phyloP scores from a whole-genome alignment of 1,140 invertebrate genomes.

The Trinorchestia longiramus region DNA sequence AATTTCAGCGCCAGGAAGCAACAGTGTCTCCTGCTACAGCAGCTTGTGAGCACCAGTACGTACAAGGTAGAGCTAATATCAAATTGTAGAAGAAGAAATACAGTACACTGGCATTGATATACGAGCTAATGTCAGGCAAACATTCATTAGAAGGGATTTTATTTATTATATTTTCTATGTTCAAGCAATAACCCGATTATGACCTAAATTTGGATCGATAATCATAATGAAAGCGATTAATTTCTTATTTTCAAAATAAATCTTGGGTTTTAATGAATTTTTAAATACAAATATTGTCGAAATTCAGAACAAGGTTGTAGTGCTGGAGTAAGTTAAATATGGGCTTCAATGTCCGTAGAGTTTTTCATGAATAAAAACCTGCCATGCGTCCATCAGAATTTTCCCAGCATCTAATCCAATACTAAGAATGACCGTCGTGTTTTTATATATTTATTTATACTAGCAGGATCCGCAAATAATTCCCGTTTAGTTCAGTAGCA shows the following conservation, averaged over 20 bases:
- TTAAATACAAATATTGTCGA: neutral
- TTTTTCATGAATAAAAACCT: too few species aligned
- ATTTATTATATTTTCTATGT: neutral
- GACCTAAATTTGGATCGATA: neutral
- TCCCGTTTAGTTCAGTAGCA: too few species aligned
- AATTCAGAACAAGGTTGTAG: neutral
- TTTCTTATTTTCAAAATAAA: neutral
- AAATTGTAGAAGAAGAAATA: neutral
- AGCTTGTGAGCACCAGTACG: neutral
- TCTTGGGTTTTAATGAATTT: neutral
- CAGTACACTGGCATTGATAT: neutral
- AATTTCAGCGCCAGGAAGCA: neutral
- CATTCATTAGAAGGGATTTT: neutral
- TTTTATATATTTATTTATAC: too few species aligned
- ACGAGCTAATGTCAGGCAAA: neutral
- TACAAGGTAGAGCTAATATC: neutral
- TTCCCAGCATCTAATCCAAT: too few species aligned
- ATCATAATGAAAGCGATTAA: neutral
- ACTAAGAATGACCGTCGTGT: too few species aligned
- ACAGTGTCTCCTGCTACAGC: neutral
- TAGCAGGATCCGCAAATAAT: too few species aligned
- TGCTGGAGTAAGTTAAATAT: neutral
- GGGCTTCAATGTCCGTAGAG: neutral
- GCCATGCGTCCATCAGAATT: too few species aligned
- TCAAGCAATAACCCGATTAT: neutral